A percentile compares a stretch with the other conserved stretches of the same genome.
These are phyloP conservation scores for Cephus pulcher DNA, from an alignment of 2,888 invertebrate species.

Conservation along the genomic window DNA sequence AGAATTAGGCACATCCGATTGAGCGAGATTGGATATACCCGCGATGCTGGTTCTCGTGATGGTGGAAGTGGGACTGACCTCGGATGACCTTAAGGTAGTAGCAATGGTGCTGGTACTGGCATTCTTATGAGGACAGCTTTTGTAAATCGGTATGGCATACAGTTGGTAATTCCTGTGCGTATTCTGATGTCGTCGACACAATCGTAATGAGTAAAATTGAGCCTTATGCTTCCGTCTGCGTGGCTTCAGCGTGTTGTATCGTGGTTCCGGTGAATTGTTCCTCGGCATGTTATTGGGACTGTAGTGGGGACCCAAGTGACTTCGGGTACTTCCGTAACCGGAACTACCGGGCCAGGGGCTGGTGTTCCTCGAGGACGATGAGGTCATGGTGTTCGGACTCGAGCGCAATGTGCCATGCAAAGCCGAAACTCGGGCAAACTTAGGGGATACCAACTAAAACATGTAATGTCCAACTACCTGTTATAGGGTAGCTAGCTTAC, in stretches of 20 bases:
- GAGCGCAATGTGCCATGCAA: slow-evolving; percentile 63
- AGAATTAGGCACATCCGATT: not conserved
- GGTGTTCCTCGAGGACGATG: slow-evolving; percentile 44
- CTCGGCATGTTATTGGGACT: slow-evolving; percentile 61
- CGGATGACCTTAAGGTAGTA: slow-evolving; percentile 37
- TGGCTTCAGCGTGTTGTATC: slow-evolving; percentile 61
- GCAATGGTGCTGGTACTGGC: slow-evolving; percentile 44
- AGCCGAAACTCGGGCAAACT: slow-evolving; percentile 60
- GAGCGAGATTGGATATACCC: slow-evolving; percentile 3
- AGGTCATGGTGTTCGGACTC: slow-evolving; percentile 47
- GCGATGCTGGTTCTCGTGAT: slow-evolving; percentile 20
- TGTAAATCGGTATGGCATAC: slow-evolving; percentile 60
- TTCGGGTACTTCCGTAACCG: slow-evolving; percentile 68
- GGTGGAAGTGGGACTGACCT: slow-evolving; percentile 23
- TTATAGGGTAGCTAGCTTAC: not conserved
- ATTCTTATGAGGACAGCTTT: slow-evolving; percentile 53
- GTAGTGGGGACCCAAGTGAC: slow-evolving; percentile 64
- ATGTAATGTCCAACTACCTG: slow-evolving; percentile 27
- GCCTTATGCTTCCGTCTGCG: slow-evolving; percentile 55
- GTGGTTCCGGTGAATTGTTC: slow-evolving; percentile 58
- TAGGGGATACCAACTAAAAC: slow-evolving; percentile 63
- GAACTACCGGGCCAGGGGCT: slow-evolving; percentile 64
- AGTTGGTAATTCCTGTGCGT: slow-evolving; percentile 52
- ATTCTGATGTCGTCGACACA: slow-evolving; percentile 54
- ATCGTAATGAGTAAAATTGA: slow-evolving; percentile 51